Conservation (phyloP, 92 coral and sea anemone species). For the Porites evermanni region DNA sequence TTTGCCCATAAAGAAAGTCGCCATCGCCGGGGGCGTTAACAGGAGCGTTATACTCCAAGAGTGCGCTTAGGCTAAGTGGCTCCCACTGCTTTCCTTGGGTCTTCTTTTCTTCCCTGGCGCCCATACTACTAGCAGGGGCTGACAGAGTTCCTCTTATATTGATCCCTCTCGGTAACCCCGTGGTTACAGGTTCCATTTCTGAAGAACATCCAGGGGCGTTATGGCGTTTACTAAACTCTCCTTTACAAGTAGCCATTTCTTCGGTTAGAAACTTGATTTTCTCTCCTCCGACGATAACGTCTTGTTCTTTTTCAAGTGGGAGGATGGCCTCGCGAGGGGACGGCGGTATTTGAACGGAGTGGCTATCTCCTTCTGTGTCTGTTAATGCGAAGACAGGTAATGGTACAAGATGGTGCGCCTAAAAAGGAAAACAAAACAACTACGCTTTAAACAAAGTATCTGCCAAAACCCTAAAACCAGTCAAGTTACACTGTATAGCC, state of each 20-base stretch:
- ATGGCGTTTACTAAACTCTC: conserved; percentile 90
- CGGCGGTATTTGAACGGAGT: conserved; percentile 11
- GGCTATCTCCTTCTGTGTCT: conserved; percentile 20
- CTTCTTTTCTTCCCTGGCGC: conserved; percentile 55
- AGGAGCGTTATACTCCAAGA: conserved; percentile 78
- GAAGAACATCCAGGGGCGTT: conserved; percentile 70
- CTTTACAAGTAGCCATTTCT: conserved; percentile 82
- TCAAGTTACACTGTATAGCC: no score
- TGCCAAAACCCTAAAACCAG: no score
- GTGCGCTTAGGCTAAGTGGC: conserved; percentile 85
- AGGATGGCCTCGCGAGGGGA: conserved; percentile 21
- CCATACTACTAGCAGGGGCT: conserved; percentile 70
- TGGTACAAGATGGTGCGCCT: conserved; percentile 1
- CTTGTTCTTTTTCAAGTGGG: conserved; percentile 34
- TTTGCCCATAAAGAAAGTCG: conserved; percentile 64
- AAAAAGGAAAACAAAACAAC: not conserved
- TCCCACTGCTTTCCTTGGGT: conserved; percentile 73
- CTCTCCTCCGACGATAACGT: conserved; percentile 53
- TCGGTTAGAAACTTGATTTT: conserved; percentile 90
- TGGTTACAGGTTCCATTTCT: conserved; percentile 25
- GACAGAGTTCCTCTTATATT: conserved; percentile 70
- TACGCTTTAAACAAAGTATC: no score
- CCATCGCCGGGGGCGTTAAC: conserved; percentile 67
- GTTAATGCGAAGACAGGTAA: conserved; percentile 34
- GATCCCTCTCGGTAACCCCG: not conserved